Evolutionary conservation across 2,113 vertebrate species (phyloP), one percentile per base, ranked within the genome.

Genomic region (Edolisoma coerulescens): DNA sequence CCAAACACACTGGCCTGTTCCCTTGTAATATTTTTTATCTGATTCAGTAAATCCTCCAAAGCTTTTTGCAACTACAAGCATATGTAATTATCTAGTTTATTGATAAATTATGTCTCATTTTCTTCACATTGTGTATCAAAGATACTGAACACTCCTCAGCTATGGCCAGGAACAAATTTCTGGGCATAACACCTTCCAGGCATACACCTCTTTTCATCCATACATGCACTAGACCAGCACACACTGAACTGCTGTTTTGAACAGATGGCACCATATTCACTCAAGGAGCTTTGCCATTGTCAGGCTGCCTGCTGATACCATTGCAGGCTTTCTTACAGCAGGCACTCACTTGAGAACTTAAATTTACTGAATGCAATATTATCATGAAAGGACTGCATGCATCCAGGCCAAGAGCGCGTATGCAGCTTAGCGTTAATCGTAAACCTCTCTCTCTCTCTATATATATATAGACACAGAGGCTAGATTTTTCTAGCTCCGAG

Each of bases 161-260:
- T 35, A 13, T 1, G 83, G 57, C 28, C 67, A 83, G 35, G 84
- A 61, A 77, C 8, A 61, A 45, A 52, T 70, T 53, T 61, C 50
- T 86, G 45, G n/a, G 26, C 30, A 17, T 14, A 27, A 42, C 7
- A 57, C 2, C 32, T 65, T 32, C 14, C 42, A 79, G 44, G 23
- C 23, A 41, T 1, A 7, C 3, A 37, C 16, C 23, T 71, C 45
- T 39, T 47, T 35, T 76, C 6, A 3, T 9, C 54, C n/a, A 11
- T 4, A 3, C 15, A 2, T 4, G 22, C 1, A 1, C 32, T 3
- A 42, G 39, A 53, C 3, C 42, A 45, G 6, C 69, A 41, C 35
- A 35, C 3, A 16, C 21, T 2, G 16, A 82, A 45, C 16, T 56
- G 33, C 71, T 64, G 47, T 11, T 44, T 20, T 14, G 49, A 75